Evolutionary conservation across 2,113 vertebrate genomes (phyloP), one percentile per base, ranked within the genome.

Genomic region (Pachycephala philippinensis): DNA sequence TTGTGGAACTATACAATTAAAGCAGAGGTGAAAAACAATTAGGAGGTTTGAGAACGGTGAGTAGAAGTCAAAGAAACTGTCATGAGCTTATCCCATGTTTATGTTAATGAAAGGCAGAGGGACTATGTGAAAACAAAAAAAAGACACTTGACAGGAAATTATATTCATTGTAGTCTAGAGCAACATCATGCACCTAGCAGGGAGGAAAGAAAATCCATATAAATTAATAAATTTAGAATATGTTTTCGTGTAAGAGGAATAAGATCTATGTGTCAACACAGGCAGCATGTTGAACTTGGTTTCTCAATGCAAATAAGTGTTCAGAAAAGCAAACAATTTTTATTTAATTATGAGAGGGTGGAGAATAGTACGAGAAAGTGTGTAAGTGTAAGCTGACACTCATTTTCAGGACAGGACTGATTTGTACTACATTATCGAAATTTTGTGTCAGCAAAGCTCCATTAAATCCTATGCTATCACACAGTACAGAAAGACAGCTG

Each of bases 401-500:
- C 15, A 61, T 89, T 91, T 95, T 90, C 10, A 54, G 66, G n/a
- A 50, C 10, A 70, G 27, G 16, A 37, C 31, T 76, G 37, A 66
- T 90, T 88, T 57, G 7, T 53, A 26, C 7, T 13, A 23, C 8
- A 33, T 82, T 69, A 69, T 57, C 54, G 13, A n/a, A 76, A 11
- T 49, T 87, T 59, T 33, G 28, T 87, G 66, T 76, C 81, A 91
- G 17, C 26, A 71, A 87, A 89, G 5, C 5, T 69, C 23, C 33
- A 33, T 72, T 77, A 74, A 90, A 59, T 54, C 42, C 42, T 64
- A 0, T 57, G 26, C 17, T 77, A 7, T 64, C 21, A 28, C 10
- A 72, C n/a, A 49, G 15, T 57, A 50, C 15, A 87, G 49, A 53
- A 8, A 79, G 23, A 33, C 45, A 83, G 8, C 2, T 0, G 0